Percentiles rank a stretch among this genome's conserved stretches.
Evolutionary conservation across 2,113 vertebrate genomes (phyloP).

Genomic region (Ceyx melanurus): DNA sequence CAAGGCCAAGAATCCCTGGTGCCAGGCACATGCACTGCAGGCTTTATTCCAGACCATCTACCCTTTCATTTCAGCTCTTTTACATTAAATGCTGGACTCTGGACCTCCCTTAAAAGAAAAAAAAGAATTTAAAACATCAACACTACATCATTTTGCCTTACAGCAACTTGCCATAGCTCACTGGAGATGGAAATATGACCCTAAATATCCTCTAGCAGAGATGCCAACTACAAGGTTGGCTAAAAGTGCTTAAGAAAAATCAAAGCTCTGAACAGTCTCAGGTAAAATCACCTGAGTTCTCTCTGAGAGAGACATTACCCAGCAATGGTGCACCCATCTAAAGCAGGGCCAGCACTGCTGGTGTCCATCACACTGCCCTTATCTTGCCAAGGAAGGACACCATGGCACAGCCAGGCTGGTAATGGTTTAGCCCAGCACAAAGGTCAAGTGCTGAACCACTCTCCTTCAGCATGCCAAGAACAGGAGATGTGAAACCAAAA

Average conservation of each 20-base stretch:
- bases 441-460: not conserved
- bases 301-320: not conserved
- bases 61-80: not conserved
- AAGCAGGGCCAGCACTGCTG: not conserved
- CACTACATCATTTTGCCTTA: not conserved
- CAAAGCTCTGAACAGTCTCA: not conserved
- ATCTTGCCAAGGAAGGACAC: not conserved
- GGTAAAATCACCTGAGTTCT: not conserved
- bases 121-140: not conserved
- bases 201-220: not conserved
- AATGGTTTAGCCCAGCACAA: not conserved
- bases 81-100: not conserved
- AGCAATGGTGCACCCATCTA: not conserved
- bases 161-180: not conserved
- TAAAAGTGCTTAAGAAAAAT: not conserved
- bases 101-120: not conserved
- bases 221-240: not conserved
- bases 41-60: not conserved
- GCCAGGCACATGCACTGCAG: not conserved
- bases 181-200: not conserved
- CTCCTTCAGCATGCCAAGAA: not conserved
- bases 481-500: not conserved
- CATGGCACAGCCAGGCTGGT: not conserved
- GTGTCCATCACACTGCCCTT: not conserved
- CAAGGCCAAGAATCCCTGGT: not conserved